phyloP scores from a whole-genome alignment of 2,113 vertebrate genomes.

The Carassius carassius region DNA sequence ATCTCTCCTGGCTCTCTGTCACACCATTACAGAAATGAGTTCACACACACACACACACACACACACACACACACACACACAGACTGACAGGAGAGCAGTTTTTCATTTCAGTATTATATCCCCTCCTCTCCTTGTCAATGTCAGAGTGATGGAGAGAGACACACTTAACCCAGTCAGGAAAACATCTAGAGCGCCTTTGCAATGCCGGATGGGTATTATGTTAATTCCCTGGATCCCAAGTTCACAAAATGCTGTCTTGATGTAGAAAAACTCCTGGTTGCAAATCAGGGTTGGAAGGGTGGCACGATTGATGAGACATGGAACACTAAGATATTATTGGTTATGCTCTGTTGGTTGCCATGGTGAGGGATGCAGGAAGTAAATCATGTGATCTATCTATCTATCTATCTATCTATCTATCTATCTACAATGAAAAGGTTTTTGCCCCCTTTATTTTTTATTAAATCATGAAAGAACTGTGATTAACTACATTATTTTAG shows the following conservation, averaged over 20 bases:
- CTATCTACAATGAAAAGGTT: too few species aligned
- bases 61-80: background rate
- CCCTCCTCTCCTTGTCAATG: conserved; percentile 4
- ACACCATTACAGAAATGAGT: conserved; percentile 64
- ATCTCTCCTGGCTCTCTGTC: conserved; percentile 60
- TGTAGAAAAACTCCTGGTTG: background rate
- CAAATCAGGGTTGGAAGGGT: background rate
- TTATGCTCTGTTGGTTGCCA: conserved; percentile 2
- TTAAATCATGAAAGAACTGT: too few species aligned
- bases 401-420: too few species aligned
- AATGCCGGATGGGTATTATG: background rate
- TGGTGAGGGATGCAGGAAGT: conserved; percentile 14
- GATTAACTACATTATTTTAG: too few species aligned
- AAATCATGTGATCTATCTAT: background rate
- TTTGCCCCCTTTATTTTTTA: too few species aligned
- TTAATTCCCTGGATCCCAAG: background rate
- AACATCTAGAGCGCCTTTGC: conserved; percentile 3
- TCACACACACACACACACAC: conserved; percentile 7
- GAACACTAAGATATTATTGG: background rate
- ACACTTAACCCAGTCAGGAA: conserved; percentile 25
- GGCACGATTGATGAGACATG: background rate
- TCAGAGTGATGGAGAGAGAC: conserved; percentile 16
- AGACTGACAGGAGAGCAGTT: conserved; percentile 29
- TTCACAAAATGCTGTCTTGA: background rate
- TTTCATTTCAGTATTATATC: conserved; percentile 45